Conservation (phyloP, 2,888 invertebrate genomes). For the Orthosia gracilis region DNA sequence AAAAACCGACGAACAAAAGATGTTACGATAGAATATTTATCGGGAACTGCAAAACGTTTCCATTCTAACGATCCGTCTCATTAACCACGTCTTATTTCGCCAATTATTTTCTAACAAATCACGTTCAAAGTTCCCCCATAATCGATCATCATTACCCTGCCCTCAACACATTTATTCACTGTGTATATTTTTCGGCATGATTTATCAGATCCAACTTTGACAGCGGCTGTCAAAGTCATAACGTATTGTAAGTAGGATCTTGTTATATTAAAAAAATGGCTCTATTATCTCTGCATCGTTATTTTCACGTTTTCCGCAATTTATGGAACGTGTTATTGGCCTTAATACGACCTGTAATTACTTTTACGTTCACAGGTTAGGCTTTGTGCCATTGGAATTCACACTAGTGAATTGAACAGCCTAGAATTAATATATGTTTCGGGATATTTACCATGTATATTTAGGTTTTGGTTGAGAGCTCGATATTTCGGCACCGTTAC, state of each 20-base stretch:
- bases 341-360: neutral
- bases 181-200: constrained; percentile 61
- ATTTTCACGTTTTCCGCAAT: neutral
- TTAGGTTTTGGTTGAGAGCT: no score
- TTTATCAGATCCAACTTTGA: constrained; percentile 66
- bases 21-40: constrained; percentile 10
- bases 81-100: constrained; percentile 45
- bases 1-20: constrained; percentile 33
- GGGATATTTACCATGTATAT: no score
- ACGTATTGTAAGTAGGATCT: constrained; percentile 60
- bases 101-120: constrained; percentile 62
- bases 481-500: no score
- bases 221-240: constrained; percentile 67
- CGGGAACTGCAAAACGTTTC: constrained; percentile 25
- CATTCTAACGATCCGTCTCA: constrained; percentile 43
- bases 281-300: constrained; percentile 4
- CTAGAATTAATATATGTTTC: no score
- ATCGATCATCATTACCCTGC: constrained; percentile 69
- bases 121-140: constrained; percentile 57
- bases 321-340: neutral
- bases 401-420: neutral
- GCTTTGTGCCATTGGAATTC: no score
- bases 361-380: neutral
- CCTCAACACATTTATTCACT: constrained; percentile 62
- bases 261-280: constrained; percentile 37